phyloP scores from a whole-genome alignment of 2,888 invertebrate species.

The Synergus gifuensis region DNA sequence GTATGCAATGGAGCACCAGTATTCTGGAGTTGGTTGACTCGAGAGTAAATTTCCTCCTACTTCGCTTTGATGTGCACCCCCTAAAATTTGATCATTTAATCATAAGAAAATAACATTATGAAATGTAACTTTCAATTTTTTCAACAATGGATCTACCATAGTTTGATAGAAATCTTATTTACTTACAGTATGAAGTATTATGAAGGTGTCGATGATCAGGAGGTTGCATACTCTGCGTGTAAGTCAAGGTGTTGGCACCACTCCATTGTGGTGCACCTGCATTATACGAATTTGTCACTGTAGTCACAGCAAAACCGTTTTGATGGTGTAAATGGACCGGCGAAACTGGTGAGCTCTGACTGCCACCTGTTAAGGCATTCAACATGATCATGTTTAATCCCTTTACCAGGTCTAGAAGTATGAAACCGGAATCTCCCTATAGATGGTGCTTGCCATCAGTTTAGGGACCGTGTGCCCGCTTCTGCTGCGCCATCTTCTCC shows the following conservation, averaged over 20 bases:
- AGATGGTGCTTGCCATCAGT: too few relatives aligned
- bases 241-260: conserved; percentile 93
- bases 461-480: too few relatives aligned
- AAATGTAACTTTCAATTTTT: neutral
- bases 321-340: conserved; percentile 79
- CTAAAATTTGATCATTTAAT: conserved; percentile 63
- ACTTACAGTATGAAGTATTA: conserved; percentile 82
- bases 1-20: conserved; percentile 99
- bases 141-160: neutral
- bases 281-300: conserved; percentile 72
- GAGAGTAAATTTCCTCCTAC: conserved; percentile 83
- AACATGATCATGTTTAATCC: conserved; percentile 1
- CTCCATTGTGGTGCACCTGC: conserved; percentile 85
- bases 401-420: too few relatives aligned
- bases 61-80: conserved; percentile 78
- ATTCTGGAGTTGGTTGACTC: conserved; percentile 94
- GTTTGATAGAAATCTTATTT: conserved; percentile 22
- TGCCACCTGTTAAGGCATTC: conserved; percentile 76
- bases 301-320: conserved; percentile 78
- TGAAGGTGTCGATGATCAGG: conserved; percentile 83
- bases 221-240: conserved; percentile 93
- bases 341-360: conserved; percentile 78
- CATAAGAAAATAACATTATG: neutral
- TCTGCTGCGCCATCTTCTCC: too few relatives aligned
- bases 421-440: too few relatives aligned